Evolutionary conservation across 2,888 invertebrate species (phyloP), one percentile per base, ranked within the genome.

Genomic region (Kuschelorhynchus macadamiae): DNA sequence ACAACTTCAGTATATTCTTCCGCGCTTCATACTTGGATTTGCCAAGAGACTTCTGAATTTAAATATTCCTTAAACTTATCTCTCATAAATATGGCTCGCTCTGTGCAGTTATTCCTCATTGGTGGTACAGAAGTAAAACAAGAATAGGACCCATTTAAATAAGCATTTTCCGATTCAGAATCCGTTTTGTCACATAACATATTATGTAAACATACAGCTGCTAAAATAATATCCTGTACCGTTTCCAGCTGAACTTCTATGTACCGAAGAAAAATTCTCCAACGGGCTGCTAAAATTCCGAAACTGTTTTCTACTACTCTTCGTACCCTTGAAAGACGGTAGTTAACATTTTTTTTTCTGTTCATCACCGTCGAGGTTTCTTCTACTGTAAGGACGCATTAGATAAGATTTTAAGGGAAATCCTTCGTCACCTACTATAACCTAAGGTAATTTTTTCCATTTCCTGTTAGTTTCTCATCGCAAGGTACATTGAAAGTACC

Each of bases 21-120:
- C 49, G 17, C 69, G 60, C 32, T 47, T 56, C 14, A 53, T 32
- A 41, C 25, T 67, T 55, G 33, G 42, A 25, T 36, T 30, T 69
- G 69, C 59, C 65, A 69, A 46, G 65, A 47, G 17, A 67, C 60
- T 46, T 59, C 14, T 20, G 65, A 69, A 17, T 52, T 44, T 25
- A 67, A 67, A 53, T 70, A 70, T 46, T 70, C 70, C 55, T 55
- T 56, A 50, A 62, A 70, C 44, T 70, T 67, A 44, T 70, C 56
- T 57, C 70, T 61, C 21, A 70, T 62, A 67, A 20, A 61, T 18
- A 70, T 47, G 25, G 66, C 60, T 18, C 33, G 49, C 33, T 67
- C 21, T 17, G 62, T 44, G 18, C 14, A 46, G 41, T 53, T 49
- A 55, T 52, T 32, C 8, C 52, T n/a, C 16, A 52, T 12, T 52